Base-by-base conservation (phyloP, 2,888 invertebrate species). In the Drosophila niveifrons region DNA sequence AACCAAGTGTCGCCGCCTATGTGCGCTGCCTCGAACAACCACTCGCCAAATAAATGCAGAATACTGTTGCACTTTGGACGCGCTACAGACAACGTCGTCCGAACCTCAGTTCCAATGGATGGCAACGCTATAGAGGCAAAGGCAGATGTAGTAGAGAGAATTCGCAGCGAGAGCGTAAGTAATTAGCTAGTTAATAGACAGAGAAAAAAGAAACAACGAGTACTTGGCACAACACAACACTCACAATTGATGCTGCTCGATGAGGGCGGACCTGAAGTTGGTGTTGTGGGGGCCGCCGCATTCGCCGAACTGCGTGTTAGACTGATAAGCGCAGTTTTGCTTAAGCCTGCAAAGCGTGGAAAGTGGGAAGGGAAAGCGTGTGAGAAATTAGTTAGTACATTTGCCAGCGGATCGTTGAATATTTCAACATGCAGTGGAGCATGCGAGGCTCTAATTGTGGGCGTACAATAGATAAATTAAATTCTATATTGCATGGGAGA, bases 21-120 rank as follows among this genome's bases (percentile, higher is more conserved):
- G 80, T 98, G 96, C 2, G 98, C 97, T 4, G 98, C 98, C 92
- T 99, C 98, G 91, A 98, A 98, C 73, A 99, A 93, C 99, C 99
- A 99, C 90, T 97, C 97, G 1, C 99, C 98, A 92, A 98, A 98
- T 78, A 99, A 93, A 92, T 99, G 98, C 65, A 99, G 94, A 91
- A 99, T 96, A 74, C 98, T 98, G 93, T 99, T 98, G 87, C 98
- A 98, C 90, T 97, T 97, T 17, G 98, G 98, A 62, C 98, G 94
- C 29, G 95, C 94, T 15, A 95, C 94, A 1, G 97, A 96, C 75
- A 97, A 92, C 0, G 96, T 95, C 13, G 94, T 94, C 82, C 95
- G 94, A 56, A 94, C 94, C 29, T 94, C 96, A 39, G 82, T 58
- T 3, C 94, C 94, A 68, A 95, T 92, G 1, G 94, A 94, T 41